phyloP scores from a whole-genome alignment of 2,888 invertebrate species.

The Hirtodrosophila alboralis region DNA sequence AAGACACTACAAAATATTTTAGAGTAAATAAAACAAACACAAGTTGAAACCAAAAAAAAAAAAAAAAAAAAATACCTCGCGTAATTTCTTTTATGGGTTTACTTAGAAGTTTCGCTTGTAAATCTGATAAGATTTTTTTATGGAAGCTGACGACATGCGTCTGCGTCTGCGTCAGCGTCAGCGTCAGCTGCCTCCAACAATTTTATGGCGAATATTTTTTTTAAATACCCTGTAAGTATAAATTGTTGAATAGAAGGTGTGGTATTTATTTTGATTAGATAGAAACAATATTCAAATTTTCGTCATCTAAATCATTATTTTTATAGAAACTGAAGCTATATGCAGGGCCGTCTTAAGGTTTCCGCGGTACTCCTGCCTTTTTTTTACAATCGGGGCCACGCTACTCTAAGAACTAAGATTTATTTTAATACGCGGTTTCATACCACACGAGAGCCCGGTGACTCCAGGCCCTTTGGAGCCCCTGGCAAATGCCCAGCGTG shows the following conservation, averaged over 20 bases:
- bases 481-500: too few relatives aligned
- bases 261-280: too few relatives aligned
- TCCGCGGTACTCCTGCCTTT: too few relatives aligned
- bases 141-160: slow-evolving; percentile 75
- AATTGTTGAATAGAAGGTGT: background rate
- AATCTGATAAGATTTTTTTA: slow-evolving; percentile 76
- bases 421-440: too few relatives aligned
- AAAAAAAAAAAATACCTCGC: slow-evolving; percentile 40
- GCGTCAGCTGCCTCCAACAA: slow-evolving; percentile 58
- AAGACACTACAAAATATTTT: slow-evolving; percentile 54
- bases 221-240: slow-evolving; percentile 33
- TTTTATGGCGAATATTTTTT: slow-evolving; percentile 81
- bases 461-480: too few relatives aligned
- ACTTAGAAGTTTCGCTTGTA: slow-evolving; percentile 68
- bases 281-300: too few relatives aligned
- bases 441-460: too few relatives aligned
- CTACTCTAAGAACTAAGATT: too few relatives aligned
- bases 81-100: slow-evolving; percentile 72
- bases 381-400: too few relatives aligned
- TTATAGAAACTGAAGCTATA: too few relatives aligned
- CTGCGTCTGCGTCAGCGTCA: slow-evolving; percentile 14
- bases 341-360: too few relatives aligned
- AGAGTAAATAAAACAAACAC: slow-evolving; percentile 67
- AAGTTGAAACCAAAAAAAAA: slow-evolving; percentile 55
- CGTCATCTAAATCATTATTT: too few relatives aligned